phyloP scores from a whole-genome alignment of 2,113 vertebrate genomes.

The Paramormyrops kingsleyae region DNA sequence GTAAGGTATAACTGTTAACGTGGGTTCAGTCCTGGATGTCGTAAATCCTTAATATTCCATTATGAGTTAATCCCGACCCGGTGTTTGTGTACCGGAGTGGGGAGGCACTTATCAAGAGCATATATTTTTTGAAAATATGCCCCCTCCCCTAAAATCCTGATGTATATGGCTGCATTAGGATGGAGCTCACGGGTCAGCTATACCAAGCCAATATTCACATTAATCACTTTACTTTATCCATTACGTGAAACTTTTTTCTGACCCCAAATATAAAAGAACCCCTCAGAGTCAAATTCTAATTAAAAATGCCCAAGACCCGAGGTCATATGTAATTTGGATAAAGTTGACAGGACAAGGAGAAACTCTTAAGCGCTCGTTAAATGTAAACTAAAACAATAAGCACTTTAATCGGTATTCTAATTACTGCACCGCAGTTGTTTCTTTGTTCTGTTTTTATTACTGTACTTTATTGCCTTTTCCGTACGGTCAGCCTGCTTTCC shows the following conservation, averaged over 20 bases:
- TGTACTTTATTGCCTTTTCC: conserved; percentile 95
- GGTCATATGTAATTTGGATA: conserved; percentile 98
- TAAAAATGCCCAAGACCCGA: conserved; percentile 80
- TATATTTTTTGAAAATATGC: not conserved
- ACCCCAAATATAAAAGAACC: conserved; percentile 31
- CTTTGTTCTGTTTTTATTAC: conserved; percentile 98
- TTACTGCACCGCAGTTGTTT: conserved; percentile 88
- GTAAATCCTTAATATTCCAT: not conserved
- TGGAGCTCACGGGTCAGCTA: not conserved
- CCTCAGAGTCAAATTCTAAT: conserved; percentile 65
- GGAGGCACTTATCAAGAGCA: not conserved
- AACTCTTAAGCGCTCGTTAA: conserved; percentile 95
- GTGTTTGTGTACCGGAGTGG: not conserved
- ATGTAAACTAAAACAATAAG: conserved; percentile 91
- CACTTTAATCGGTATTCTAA: conserved; percentile 99
- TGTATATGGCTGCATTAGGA: not conserved
- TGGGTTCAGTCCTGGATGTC: not conserved
- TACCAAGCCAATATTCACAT: not conserved
- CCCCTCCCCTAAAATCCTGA: not conserved
- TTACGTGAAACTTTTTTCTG: not conserved
- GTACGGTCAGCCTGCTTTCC: conserved; percentile 83
- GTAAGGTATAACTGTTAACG: not conserved
- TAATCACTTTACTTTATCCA: not conserved
- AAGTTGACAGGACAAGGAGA: conserved; percentile 89
- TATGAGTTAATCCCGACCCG: not conserved